A percentile compares a stretch with the other conserved stretches of the same genome.
Evolutionary conservation across 1,140 invertebrate species (phyloP).

Genomic region (Drosophila ercepeae): DNA sequence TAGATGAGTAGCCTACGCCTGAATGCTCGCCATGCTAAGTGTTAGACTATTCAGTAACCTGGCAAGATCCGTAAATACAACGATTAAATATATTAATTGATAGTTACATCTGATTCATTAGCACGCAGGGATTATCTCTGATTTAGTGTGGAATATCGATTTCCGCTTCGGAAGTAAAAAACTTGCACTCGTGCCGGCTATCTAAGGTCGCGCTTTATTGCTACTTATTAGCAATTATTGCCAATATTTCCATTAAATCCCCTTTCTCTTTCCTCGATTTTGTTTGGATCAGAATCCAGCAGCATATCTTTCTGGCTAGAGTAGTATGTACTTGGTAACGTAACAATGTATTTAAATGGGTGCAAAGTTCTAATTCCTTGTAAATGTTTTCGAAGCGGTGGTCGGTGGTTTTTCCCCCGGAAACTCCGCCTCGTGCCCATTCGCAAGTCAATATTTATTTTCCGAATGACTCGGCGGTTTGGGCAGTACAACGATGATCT

Average conservation of each 20-base stretch:
- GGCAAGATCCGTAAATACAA: constrained; percentile 10
- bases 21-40: constrained; percentile 51
- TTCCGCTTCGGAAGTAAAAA: background rate
- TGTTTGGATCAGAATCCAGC: background rate
- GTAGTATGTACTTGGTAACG: background rate
- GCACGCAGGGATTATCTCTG: constrained; percentile 1
- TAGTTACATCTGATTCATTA: constrained; percentile 8
- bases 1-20: constrained; percentile 20
- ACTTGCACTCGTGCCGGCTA: too few relatives aligned
- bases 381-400: constrained; percentile 25
- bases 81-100: constrained; percentile 3
- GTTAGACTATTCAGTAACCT: constrained; percentile 34
- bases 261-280: constrained; percentile 4
- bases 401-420: constrained; percentile 48
- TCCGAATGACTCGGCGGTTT: constrained; percentile 20
- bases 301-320: background rate
- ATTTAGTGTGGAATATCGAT: background rate
- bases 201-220: too few relatives aligned
- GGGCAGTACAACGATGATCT: constrained; percentile 37
- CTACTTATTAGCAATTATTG: too few relatives aligned
- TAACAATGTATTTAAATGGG: background rate
- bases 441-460: constrained; percentile 39
- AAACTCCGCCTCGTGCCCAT: constrained; percentile 17
- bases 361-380: constrained; percentile 41
- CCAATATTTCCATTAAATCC: background rate